Conservation (phyloP, 2,797 vertebrate genomes). For the Cryptoblepharus egeriae region DNA sequence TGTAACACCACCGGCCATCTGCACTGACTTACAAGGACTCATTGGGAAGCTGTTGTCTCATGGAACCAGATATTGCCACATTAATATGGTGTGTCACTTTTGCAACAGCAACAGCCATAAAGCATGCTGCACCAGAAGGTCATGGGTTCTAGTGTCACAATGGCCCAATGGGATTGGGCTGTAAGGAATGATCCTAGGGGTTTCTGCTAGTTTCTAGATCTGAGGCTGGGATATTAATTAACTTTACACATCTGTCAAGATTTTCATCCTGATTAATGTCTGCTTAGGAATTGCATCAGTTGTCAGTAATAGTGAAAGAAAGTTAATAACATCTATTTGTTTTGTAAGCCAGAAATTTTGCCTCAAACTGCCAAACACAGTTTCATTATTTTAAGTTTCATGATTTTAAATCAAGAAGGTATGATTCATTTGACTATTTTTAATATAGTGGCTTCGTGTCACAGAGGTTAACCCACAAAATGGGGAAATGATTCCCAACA, state of each 20-base stretch:
- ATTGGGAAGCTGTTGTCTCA: too few relatives aligned
- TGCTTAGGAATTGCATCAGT: not conserved
- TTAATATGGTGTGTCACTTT: too few relatives aligned
- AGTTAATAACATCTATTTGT: not conserved
- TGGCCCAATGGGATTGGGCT: too few relatives aligned
- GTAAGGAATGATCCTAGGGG: not conserved
- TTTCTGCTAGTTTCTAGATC: not conserved
- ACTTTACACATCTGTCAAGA: not conserved
- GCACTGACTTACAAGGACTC: too few relatives aligned
- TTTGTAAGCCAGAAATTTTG: not conserved
- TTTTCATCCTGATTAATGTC: not conserved
- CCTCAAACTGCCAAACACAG: not conserved
- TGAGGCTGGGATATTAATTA: not conserved
- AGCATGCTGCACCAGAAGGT: too few relatives aligned
- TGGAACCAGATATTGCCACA: too few relatives aligned
- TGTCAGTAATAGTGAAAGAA: not conserved
- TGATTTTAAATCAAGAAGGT: not conserved
- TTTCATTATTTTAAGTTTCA: too few relatives aligned
- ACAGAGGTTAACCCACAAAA: not conserved
- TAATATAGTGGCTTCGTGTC: not conserved
- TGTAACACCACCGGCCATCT: too few relatives aligned
- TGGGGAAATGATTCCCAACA: not conserved
- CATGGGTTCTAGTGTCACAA: too few relatives aligned
- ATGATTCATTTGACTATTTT: not conserved
- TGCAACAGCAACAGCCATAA: too few relatives aligned